Conservation (phyloP, 2,888 invertebrate species). For the Palloptera scutellata region DNA sequence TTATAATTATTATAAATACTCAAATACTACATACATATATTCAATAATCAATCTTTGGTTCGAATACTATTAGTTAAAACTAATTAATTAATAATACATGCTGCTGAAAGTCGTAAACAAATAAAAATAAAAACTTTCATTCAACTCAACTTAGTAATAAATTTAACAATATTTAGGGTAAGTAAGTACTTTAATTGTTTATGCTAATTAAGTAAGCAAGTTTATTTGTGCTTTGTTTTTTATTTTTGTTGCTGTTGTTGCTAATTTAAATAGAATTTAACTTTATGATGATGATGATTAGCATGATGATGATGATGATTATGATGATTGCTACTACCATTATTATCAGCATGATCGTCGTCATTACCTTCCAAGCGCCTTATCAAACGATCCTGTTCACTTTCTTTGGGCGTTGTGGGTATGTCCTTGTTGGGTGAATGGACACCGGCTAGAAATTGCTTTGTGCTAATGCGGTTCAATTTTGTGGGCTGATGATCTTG, state of each 20-base stretch:
- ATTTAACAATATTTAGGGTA: too few species aligned
- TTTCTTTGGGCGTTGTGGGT: constrained; percentile 55
- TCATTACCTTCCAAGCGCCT: constrained; percentile 64
- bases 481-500: constrained; percentile 64
- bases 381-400: constrained; percentile 61
- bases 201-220: too few species aligned
- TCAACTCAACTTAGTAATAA: too few species aligned
- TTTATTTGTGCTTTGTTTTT: neutral
- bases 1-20: too few species aligned
- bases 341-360: constrained; percentile 35
- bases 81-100: too few species aligned
- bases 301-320: constrained; percentile 39
- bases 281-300: constrained; percentile 48
- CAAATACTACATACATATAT: too few species aligned
- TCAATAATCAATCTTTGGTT: too few species aligned
- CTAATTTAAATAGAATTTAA: constrained; percentile 58
- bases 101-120: too few species aligned
- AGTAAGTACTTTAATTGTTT: too few species aligned
- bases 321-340: constrained; percentile 44
- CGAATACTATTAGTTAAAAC: too few species aligned
- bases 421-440: constrained; percentile 58
- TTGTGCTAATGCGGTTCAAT: constrained; percentile 58
- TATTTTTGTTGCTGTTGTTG: neutral
- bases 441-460: constrained; percentile 54
- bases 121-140: too few species aligned